phyloP scores from a whole-genome alignment of 2,888 invertebrate genomes.

The Malthinus seriepunctatus region DNA sequence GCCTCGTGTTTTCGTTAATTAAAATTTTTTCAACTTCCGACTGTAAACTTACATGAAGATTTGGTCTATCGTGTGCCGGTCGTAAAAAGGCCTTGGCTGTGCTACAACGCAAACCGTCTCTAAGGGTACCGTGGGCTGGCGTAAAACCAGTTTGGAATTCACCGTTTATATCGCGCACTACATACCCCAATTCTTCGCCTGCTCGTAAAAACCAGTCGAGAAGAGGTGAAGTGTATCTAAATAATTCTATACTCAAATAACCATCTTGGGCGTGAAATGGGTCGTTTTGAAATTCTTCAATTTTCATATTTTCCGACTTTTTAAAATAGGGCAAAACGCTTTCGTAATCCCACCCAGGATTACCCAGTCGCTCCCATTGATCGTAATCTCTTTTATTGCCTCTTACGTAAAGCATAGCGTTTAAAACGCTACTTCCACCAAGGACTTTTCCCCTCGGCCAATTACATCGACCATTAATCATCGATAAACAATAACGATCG shows the following conservation, averaged over 20 bases:
- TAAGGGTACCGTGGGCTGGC: constrained; percentile 74
- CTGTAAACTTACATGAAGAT: constrained; percentile 73
- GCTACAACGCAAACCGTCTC: constrained; percentile 80
- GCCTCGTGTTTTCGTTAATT: constrained; percentile 62
- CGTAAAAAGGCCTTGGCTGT: constrained; percentile 82
- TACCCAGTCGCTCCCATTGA: constrained; percentile 78
- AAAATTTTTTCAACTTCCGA: constrained; percentile 71
- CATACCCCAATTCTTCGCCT: constrained; percentile 71
- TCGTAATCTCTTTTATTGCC: constrained; percentile 87
- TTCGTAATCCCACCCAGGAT: constrained; percentile 77
- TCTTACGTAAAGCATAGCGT: constrained; percentile 88
- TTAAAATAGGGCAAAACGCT: constrained; percentile 77
- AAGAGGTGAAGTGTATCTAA: constrained; percentile 70
- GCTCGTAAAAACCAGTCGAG: constrained; percentile 71
- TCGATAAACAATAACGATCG: constrained; percentile 67
- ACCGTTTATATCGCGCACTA: constrained; percentile 75
- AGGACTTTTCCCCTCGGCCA: constrained; percentile 82
- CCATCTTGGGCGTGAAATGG: constrained; percentile 73
- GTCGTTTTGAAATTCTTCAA: constrained; percentile 62
- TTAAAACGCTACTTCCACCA: constrained; percentile 81
- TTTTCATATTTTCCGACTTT: constrained; percentile 78
- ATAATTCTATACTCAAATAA: constrained; percentile 73
- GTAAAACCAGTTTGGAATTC: constrained; percentile 78
- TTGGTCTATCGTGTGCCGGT: constrained; percentile 66
- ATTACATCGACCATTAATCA: constrained; percentile 66